A percentile compares a stretch with the other conserved stretches of the same genome.
phyloP scores from a whole-genome alignment of 64 coral and sea anemone species.

The Porites australiensis region DNA sequence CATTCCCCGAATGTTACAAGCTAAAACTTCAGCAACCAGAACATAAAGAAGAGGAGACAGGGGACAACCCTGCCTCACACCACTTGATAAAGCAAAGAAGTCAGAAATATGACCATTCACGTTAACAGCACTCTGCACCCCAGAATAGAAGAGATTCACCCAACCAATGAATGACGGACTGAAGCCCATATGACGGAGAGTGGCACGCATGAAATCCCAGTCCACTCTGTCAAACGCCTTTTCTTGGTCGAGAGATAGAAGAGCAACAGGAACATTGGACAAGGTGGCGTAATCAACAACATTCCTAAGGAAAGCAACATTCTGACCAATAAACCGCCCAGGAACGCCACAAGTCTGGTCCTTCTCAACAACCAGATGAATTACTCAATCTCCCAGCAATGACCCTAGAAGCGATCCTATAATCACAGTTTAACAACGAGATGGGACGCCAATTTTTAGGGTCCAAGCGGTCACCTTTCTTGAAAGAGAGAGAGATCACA shows the following conservation, averaged over 20 bases:
- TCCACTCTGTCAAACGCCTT: slow-evolving; percentile 65
- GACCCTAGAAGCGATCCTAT: neutral
- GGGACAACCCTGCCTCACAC: slow-evolving; percentile 62
- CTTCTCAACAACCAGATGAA: neutral
- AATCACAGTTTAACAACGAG: neutral
- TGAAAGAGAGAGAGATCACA: neutral
- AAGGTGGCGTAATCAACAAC: neutral
- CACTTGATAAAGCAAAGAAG: slow-evolving; percentile 22
- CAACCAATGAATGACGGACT: slow-evolving; percentile 8
- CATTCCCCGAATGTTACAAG: neutral
- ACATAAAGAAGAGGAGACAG: slow-evolving; percentile 47
- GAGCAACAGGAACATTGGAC: neutral
- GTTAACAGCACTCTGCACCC: slow-evolving; percentile 33
- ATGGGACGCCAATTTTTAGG: slow-evolving; percentile 11
- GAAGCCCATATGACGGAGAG: neutral
- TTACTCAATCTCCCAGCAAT: slow-evolving; percentile 26
- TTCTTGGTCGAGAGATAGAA: slow-evolving; percentile 37
- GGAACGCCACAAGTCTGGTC: slow-evolving; percentile 64
- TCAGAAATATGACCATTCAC: slow-evolving; percentile 27
- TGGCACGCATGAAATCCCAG: neutral
- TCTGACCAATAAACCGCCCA: slow-evolving; percentile 42
- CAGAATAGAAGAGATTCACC: neutral
- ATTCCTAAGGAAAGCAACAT: slow-evolving; percentile 20
- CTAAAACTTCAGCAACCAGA: slow-evolving; percentile 28
- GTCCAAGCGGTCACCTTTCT: slow-evolving; percentile 22